Evolutionary conservation across 2,888 invertebrate species (phyloP), one percentile per base, ranked within the genome.

Genomic region (Stenoptilia bipunctidactyla): DNA sequence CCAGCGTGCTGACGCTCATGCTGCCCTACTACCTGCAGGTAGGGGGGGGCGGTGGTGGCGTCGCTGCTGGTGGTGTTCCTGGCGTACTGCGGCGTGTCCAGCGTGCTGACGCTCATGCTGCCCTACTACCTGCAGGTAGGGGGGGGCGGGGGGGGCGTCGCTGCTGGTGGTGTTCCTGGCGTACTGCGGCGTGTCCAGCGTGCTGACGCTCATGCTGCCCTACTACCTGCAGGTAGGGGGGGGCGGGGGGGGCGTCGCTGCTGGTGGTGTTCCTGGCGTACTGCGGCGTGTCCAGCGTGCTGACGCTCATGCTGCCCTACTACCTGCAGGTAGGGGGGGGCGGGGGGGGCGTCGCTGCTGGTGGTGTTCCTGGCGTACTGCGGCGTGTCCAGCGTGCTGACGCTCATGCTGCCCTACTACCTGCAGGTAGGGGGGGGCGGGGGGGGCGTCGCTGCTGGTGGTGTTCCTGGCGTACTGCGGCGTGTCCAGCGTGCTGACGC

Each of bases 391-490:
- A 89, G 90, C 0, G 91, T 97, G 0, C 69, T 97, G 27, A 97
- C 98, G 0, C 88, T 98, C 85, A 95, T 97, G 92, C 87, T 91
- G 74, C 97, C 98, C 1, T 97, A 94, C 65, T 96, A 92, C 58
- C 69, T 68, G n/a, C 55, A 71, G 59, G 80, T 79, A 38, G 51
- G 54, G n/a, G n/a, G n/a, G n/a, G n/a, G n/a, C n/a, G n/a, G n/a
- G n/a, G n/a, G n/a, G n/a, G n/a, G n/a, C n/a, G n/a, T n/a, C n/a
- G n/a, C n/a, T n/a, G n/a, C n/a, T n/a, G n/a, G n/a, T n/a, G n/a
- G n/a, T n/a, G n/a, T n/a, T n/a, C n/a, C n/a, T n/a, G n/a, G n/a
- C n/a, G n/a, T n/a, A n/a, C n/a, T n/a, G n/a, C n/a, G n/a, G n/a
- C n/a, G n/a, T 97, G 35, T 92, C 97, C 1, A 89, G 90, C 0